Conservation (phyloP, 2,797 vertebrate species). For the Ctenopoma multispine region DNA sequence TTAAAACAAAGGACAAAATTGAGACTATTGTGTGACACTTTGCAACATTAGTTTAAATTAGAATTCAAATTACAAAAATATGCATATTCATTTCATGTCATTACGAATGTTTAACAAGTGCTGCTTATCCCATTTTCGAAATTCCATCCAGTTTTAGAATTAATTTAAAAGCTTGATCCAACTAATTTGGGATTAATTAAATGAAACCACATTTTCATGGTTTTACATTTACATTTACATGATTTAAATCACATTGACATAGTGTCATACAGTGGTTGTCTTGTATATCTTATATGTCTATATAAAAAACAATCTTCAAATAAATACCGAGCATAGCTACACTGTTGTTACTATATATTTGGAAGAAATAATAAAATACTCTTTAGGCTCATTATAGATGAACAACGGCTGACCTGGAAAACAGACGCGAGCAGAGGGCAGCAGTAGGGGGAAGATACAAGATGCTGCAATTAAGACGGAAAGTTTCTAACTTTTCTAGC, state of each 20-base stretch:
- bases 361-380: no score
- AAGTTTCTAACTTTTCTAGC: no score
- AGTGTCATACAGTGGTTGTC: background rate
- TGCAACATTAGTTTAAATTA: background rate
- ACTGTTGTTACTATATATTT: no score
- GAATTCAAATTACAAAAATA: conserved; percentile 6
- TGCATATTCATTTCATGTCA: background rate
- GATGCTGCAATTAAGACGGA: no score
- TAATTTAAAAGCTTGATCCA: background rate
- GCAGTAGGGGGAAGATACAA: no score
- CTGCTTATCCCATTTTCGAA: background rate
- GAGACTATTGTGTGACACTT: background rate
- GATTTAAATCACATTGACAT: background rate
- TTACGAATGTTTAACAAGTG: background rate
- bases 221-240: background rate
- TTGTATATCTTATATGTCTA: no score
- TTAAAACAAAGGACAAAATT: conserved; percentile 56
- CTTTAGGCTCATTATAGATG: no score
- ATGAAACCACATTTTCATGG: background rate
- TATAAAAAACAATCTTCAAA: background rate
- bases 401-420: no score
- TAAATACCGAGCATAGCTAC: background rate
- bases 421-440: no score
- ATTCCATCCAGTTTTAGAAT: background rate
- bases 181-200: background rate